Percentiles rank a stretch among this genome's conserved stretches.
Evolutionary conservation across 2,888 invertebrate species (phyloP).

Genomic region (Chrysotoxum bicinctum): DNA sequence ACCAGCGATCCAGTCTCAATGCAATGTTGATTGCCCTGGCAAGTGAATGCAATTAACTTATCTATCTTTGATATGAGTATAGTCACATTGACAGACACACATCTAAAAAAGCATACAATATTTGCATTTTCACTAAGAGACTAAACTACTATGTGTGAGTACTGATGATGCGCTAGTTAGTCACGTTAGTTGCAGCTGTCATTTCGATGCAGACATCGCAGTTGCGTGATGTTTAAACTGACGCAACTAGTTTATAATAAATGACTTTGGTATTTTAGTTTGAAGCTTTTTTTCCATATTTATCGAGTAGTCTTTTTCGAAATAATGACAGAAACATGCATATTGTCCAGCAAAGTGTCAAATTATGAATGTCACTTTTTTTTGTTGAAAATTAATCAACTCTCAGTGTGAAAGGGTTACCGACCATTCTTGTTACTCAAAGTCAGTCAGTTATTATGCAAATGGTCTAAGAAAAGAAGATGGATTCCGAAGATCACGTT

Average conservation of each 20-base stretch:
- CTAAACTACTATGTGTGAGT: not conserved
- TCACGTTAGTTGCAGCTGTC: slow-evolving; percentile 33
- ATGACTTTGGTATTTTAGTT: slow-evolving; percentile 24
- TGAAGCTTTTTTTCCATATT: not conserved
- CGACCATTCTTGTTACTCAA: not conserved
- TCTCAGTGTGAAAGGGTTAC: not conserved
- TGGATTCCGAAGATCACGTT: not conserved
- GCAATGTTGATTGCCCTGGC: slow-evolving; percentile 46
- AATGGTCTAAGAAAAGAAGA: not conserved
- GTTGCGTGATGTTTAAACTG: slow-evolving; percentile 28
- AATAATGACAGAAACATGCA: not conserved
- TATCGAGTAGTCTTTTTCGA: not conserved
- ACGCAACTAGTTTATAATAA: slow-evolving; percentile 19
- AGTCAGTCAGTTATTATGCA: not conserved
- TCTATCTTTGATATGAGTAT: not conserved
- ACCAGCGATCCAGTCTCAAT: slow-evolving; percentile 29
- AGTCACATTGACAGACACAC: not conserved
- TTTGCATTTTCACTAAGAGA: slow-evolving; percentile 33
- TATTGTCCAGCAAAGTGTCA: not conserved
- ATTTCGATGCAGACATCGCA: not conserved
- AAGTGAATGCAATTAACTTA: slow-evolving; percentile 45
- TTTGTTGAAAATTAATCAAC: not conserved
- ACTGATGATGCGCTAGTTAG: slow-evolving; percentile 25
- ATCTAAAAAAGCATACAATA: slow-evolving; percentile 18
- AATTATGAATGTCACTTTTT: not conserved